Evolutionary conservation across 2,797 vertebrate genomes (phyloP).

Genomic region (Crenichthys baileyi): DNA sequence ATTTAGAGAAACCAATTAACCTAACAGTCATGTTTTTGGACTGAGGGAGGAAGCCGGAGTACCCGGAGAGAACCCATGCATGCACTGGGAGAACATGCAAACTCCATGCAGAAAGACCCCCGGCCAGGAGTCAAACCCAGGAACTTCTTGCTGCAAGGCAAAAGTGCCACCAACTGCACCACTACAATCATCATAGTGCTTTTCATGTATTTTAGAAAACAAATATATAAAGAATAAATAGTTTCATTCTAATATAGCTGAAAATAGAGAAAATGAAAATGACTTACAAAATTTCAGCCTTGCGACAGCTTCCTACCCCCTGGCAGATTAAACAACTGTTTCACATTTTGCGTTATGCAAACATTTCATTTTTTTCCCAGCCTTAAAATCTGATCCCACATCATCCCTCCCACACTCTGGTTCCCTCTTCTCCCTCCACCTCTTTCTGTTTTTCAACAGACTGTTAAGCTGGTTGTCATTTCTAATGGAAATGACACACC

Average conservation of each 20-base stretch:
- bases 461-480: conserved; percentile 59
- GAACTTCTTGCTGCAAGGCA: too few relatives aligned
- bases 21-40: too few relatives aligned
- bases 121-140: too few relatives aligned
- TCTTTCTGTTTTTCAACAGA: conserved; percentile 40
- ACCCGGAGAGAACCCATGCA: too few relatives aligned
- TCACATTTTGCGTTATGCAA: conserved; percentile 35
- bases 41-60: too few relatives aligned
- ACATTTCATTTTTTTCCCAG: conserved; percentile 36
- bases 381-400: conserved; percentile 39
- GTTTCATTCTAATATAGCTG: conserved; percentile 26
- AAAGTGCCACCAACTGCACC: too few relatives aligned
- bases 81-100: too few relatives aligned
- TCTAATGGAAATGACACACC: conserved; percentile 66
- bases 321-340: conserved; percentile 49
- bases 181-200: background rate
- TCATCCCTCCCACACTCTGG: conserved; percentile 37
- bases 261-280: conserved; percentile 43
- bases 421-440: conserved; percentile 18
- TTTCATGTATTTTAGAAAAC: background rate
- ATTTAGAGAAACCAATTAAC: too few relatives aligned
- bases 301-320: conserved; percentile 20
- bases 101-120: too few relatives aligned
- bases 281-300: conserved; percentile 23
- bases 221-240: conserved; percentile 1